Conservation (phyloP, 1,140 invertebrate species). For the Bacillus rossius region DNA sequence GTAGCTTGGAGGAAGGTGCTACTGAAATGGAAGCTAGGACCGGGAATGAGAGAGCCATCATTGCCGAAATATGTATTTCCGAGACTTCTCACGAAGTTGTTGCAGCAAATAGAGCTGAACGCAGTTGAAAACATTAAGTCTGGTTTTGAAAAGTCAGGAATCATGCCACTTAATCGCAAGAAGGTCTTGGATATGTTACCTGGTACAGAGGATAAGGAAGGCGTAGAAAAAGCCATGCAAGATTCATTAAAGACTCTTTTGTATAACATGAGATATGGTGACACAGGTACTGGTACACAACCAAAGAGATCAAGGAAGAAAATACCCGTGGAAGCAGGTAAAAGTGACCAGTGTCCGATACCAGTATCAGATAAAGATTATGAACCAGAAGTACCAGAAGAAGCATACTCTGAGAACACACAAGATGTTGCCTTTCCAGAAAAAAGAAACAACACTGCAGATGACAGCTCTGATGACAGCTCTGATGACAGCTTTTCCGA, state of each 20-base stretch:
- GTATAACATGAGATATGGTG: background rate
- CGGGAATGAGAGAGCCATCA: conserved; percentile 15
- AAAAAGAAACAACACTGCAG: too few species aligned
- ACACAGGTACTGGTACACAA: background rate
- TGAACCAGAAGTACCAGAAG: background rate
- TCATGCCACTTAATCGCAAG: conserved; percentile 25
- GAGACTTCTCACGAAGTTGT: conserved; percentile 24
- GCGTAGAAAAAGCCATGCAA: background rate
- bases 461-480: too few species aligned
- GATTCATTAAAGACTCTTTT: background rate
- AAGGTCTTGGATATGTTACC: background rate
- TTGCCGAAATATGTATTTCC: conserved; percentile 28
- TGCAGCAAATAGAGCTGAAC: conserved; percentile 16
- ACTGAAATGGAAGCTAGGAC: conserved; percentile 27
- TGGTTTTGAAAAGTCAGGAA: conserved; percentile 29
- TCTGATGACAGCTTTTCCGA: too few species aligned
- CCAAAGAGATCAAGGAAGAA: background rate
- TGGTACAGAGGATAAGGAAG: background rate
- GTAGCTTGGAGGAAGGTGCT: conserved; percentile 33
- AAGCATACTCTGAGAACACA: too few species aligned
- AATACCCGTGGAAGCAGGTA: background rate
- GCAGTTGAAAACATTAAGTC: conserved; percentile 21
- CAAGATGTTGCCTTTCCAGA: too few species aligned
- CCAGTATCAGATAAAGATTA: background rate
- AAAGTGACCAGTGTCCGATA: background rate